Evolutionary conservation across 2,797 vertebrate genomes (phyloP), one percentile per base, ranked within the genome.

Genomic region (Lagocephalus sceleratus): DNA sequence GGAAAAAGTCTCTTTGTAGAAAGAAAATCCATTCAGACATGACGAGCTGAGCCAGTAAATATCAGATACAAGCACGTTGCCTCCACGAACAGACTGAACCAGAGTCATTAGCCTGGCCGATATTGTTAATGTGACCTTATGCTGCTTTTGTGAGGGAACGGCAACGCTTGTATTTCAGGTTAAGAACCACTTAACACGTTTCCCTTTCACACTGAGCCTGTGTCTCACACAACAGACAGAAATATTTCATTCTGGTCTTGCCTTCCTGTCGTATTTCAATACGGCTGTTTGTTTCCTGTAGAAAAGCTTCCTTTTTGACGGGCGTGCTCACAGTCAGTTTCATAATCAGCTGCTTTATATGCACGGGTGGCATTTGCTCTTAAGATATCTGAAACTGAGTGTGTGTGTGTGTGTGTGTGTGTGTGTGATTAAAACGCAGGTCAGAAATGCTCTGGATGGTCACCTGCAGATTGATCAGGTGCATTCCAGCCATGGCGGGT

Each of bases 381-480:
- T 8, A 9, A 32, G 7, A 14, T 32, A 2, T 32, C 11, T 32
- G 29, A 32, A 32, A 32, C 9, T 12, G 29, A 32, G 29, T 11
- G 29, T 32, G 29, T 32, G 10, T 12, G 29, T 32, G 29, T 32
- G 29, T 32, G 29, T 35, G 32, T 14, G 12, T 29, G 26, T 29
- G 23, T 25, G 23, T 25, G 23, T 25, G 23, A 25, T 25, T 25
- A 29, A 29, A 29, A 9, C 7, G 26, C 5, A 2, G 2, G 5
- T 7, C 5, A 29, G 26, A 60, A 78, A 81, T 78, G 64, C 68
- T 72, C 64, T 68, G 66, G 76, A 61, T 75, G 54, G 71, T 65
- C 69, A 62, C 77, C 51, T 81, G 70, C 79, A 71, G 71, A 67
- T 60, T 42, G 55, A 72, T 83, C 57, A 48, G 47, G 76, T 67